phyloP scores from a whole-genome alignment of 2,888 invertebrate genomes.

The Aspidiotus rigidus region DNA sequence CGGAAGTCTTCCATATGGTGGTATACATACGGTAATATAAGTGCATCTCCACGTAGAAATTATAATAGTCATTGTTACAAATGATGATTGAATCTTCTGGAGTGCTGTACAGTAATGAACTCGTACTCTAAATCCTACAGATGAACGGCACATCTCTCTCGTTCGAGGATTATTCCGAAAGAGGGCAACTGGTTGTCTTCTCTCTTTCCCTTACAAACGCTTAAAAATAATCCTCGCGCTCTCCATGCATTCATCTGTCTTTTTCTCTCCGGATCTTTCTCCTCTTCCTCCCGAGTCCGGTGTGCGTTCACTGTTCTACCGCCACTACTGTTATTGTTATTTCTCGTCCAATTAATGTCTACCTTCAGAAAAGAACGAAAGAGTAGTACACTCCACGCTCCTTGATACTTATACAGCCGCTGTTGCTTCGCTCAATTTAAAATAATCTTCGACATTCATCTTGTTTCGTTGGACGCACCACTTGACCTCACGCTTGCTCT shows the following conservation, averaged over 20 bases:
- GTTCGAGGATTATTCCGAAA: not conserved
- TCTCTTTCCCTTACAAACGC: not conserved
- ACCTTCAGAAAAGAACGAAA: constrained; percentile 2
- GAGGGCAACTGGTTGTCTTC: not conserved
- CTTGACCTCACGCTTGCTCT: no score
- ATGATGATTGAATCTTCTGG: not conserved
- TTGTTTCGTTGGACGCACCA: not conserved
- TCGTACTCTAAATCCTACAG: no score
- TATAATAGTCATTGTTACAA: constrained; percentile 4
- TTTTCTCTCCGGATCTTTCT: no score
- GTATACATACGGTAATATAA: no score
- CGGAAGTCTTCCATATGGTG: no score
- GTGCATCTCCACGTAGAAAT: no score
- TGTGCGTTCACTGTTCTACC: not conserved
- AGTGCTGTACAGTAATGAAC: not conserved
- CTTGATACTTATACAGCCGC: not conserved
- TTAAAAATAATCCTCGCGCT: not conserved
- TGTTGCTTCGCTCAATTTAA: constrained; percentile 1
- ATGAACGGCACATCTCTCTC: no score
- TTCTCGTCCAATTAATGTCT: constrained; percentile 4
- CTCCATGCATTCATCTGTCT: not conserved
- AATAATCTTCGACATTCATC: constrained; percentile 3
- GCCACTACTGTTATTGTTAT: constrained; percentile 1
- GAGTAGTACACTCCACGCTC: constrained; percentile 3
- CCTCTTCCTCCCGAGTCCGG: not conserved